Evolutionary conservation across 2,113 vertebrate species (phyloP), one percentile per base, ranked within the genome.

Genomic region (Nycticryphes semicollaris): DNA sequence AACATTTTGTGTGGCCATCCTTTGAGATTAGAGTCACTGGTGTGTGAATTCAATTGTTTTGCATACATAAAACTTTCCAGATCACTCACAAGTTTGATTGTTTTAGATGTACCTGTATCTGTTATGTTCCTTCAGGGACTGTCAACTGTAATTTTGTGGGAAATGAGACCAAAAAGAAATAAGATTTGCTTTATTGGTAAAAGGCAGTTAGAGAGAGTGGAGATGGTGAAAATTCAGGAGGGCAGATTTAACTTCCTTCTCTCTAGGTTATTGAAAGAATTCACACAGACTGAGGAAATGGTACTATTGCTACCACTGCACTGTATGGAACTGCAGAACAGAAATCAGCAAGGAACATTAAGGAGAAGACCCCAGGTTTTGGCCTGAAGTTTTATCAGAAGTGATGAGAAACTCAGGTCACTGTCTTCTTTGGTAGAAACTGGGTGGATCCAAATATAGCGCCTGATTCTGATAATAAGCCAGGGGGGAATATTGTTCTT

Each of bases 21-120:
- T 94, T 63, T 68, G 66, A 85, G 74, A 69, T 70, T 51, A 81
- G 86, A 90, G 35, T 41, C 60, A 35, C 41, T 81, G 69, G 51
- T 81, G 73, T 84, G 87, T 89, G 66, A 93, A 94, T 81, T 92
- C 43, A 78, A 41, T 94, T 95, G 77, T 94, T 92, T 94, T 54
- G 54, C 20, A 8, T n/a, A 22, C 47, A 80, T 84, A 81, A 84
- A 87, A 75, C 28, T 89, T 92, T 54, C 41, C 31, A 75, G 70
- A 86, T 84, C 47, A 23, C 56, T 67, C 51, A 14, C 1, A 5
- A 27, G 22, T 56, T 89, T 76, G 30, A 30, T 8, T 67, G 37
- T 59, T 93, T 92, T 84, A 91, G 47, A 33, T 72, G 43, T 67
- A 66, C n/a, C 45, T 30, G 0, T 84, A 59, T 62, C 47, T 84